A percentile compares a stretch with the other conserved stretches of the same genome.
phyloP scores from a whole-genome alignment of 2,113 vertebrate genomes.

The Hippoglossus stenolepis region DNA sequence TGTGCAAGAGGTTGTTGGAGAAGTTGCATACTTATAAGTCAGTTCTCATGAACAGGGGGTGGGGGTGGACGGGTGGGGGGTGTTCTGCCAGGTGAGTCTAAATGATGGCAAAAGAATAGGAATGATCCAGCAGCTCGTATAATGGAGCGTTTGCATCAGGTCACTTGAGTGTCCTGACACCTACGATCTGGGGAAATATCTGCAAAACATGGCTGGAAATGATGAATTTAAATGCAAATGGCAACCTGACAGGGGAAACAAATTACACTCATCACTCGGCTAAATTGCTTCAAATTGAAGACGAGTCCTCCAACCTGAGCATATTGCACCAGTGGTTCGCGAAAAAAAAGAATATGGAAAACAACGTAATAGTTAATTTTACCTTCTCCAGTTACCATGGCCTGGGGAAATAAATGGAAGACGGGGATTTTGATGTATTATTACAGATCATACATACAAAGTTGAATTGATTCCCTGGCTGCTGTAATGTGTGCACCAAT shows the following conservation, averaged over 20 bases:
- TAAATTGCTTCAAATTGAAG: conserved; percentile 76
- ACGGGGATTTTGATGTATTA: conserved; percentile 35
- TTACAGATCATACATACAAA: conserved; percentile 38
- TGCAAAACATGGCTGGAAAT: conserved; percentile 69
- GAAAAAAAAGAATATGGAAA: conserved; percentile 63
- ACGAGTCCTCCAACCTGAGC: conserved; percentile 57
- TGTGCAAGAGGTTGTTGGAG: background rate
- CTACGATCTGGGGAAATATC: conserved; percentile 73
- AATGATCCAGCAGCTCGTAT: conserved; percentile 42
- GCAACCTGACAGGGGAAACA: conserved; percentile 67
- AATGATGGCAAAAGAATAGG: conserved; percentile 28
- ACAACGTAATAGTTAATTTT: conserved; percentile 64
- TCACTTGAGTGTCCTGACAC: conserved; percentile 52
- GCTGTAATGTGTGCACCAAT: background rate
- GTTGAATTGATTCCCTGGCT: conserved; percentile 7
- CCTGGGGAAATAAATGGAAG: conserved; percentile 44
- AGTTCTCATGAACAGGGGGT: background rate
- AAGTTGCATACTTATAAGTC: background rate
- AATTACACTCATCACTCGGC: conserved; percentile 75
- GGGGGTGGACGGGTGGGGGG: background rate
- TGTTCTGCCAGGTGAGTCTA: background rate
- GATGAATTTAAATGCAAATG: conserved; percentile 80
- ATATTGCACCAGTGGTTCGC: conserved; percentile 52
- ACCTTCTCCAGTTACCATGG: conserved; percentile 27
- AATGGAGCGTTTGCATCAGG: conserved; percentile 35